These are phyloP conservation scores for Glossophaga mutica DNA, from an alignment of 2,797 vertebrate species.

Conservation along the genomic window DNA sequence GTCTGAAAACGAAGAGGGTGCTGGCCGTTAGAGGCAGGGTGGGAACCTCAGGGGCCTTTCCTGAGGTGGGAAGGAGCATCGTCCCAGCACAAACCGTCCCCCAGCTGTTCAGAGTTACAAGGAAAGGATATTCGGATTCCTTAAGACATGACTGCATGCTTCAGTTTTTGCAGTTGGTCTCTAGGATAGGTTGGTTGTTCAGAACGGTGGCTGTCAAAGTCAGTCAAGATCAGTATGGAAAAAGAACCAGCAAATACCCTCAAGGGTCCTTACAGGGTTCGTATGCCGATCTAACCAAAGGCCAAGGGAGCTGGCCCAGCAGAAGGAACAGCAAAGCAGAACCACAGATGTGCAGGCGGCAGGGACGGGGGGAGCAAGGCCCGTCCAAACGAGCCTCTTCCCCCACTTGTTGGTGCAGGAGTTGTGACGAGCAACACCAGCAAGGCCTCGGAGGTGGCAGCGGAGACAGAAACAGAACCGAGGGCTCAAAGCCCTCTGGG, in stretches of 20 bases:
- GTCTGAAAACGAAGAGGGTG: conserved; percentile 83
- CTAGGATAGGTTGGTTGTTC: not conserved
- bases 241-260: not conserved
- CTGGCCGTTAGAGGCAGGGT: conserved; percentile 6
- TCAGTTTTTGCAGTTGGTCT: not conserved
- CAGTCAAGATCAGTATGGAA: not conserved
- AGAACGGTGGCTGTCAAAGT: not conserved
- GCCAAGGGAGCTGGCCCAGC: not conserved
- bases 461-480: not conserved
- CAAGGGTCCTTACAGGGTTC: not conserved
- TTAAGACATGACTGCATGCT: not conserved
- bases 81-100: not conserved
- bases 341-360: accelerated
- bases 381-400: not conserved
- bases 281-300: not conserved
- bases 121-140: not conserved
- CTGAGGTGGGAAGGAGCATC: not conserved
- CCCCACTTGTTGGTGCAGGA: not conserved
- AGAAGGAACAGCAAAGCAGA: not conserved
- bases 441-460: not conserved
- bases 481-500: not conserved
- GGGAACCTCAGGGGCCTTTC: not conserved
- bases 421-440: not conserved
- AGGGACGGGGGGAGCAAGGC: not conserved
- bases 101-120: not conserved